A percentile compares a stretch with the other conserved stretches of the same genome.
These are phyloP conservation scores for Bombus consobrinus DNA, from an alignment of 1,140 invertebrate species.

Conservation along the genomic window DNA sequence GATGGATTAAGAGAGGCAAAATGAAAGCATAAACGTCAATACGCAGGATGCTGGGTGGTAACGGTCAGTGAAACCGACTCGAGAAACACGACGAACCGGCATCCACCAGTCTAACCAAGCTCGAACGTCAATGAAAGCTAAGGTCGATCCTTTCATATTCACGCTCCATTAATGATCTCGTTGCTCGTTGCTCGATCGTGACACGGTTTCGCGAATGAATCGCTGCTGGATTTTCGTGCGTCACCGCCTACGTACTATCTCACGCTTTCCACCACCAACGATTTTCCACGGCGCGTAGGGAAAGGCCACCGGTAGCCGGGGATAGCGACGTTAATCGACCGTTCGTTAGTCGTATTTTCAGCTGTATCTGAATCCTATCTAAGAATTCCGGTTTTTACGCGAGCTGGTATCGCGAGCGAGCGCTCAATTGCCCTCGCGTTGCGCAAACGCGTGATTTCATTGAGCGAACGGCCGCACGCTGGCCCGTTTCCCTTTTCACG, in stretches of 20 bases:
- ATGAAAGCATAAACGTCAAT: too few species aligned
- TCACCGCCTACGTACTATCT: conserved; percentile 40
- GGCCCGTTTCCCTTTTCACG: conserved; percentile 36
- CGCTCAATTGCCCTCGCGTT: neutral
- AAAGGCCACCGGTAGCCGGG: neutral
- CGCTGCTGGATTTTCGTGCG: conserved; percentile 41
- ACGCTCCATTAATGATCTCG: conserved; percentile 56
- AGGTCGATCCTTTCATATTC: conserved; percentile 56
- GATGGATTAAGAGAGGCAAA: too few species aligned
- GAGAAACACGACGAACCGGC: neutral
- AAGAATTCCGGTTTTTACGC: conserved; percentile 31
- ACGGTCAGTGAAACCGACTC: neutral
- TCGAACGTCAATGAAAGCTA: conserved; percentile 46
- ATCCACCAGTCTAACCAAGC: neutral
- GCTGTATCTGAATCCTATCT: conserved; percentile 17
- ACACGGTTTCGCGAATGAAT: conserved; percentile 45
- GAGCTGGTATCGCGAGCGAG: neutral
- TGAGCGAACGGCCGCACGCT: neutral
- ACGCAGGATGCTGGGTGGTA: too few species aligned
- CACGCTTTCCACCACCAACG: conserved; percentile 33
- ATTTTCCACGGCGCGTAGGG: neutral
- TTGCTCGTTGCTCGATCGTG: conserved; percentile 37
- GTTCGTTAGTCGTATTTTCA: conserved; percentile 24
- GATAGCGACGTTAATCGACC: too few species aligned
- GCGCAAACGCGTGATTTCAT: conserved; percentile 39